These are phyloP conservation scores for Leucopsar rothschildi DNA, from an alignment of 2,113 vertebrate genomes.

Conservation along the genomic window DNA sequence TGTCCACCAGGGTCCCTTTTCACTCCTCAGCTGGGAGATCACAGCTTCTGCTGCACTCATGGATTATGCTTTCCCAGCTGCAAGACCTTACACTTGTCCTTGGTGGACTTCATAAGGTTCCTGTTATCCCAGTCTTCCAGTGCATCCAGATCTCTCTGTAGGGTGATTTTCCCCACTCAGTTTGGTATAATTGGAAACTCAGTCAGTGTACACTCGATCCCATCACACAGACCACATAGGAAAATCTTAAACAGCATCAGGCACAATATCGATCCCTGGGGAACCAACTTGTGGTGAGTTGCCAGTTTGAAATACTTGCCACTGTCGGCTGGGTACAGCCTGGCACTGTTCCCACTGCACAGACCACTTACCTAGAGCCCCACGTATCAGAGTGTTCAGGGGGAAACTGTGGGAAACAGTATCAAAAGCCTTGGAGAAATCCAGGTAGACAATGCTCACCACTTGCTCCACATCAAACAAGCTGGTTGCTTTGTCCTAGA, in stretches of 20 bases:
- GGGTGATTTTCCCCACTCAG: background rate
- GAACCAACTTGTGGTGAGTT: background rate
- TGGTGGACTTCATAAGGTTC: background rate
- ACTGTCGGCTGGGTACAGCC: background rate
- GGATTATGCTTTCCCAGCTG: background rate
- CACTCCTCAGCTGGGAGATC: background rate
- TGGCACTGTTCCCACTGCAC: background rate
- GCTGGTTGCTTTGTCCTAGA: background rate
- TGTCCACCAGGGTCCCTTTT: background rate
- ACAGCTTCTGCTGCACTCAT: background rate
- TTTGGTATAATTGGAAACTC: background rate
- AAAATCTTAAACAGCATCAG: background rate
- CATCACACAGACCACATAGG: background rate
- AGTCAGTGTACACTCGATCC: background rate
- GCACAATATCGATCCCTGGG: fast-evolving
- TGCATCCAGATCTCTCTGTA: background rate
- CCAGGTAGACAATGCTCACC: too few relatives aligned
- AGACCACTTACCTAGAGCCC: background rate
- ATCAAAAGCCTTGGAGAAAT: background rate
- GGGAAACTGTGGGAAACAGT: too few relatives aligned
- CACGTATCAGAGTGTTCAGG: too few relatives aligned
- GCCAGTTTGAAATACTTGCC: background rate
- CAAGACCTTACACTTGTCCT: background rate
- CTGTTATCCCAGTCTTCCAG: background rate
- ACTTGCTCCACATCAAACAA: background rate